Evolutionary conservation across 23 tunicate genomes (phyloP).

Genomic region (Halocynthia aurantium): DNA sequence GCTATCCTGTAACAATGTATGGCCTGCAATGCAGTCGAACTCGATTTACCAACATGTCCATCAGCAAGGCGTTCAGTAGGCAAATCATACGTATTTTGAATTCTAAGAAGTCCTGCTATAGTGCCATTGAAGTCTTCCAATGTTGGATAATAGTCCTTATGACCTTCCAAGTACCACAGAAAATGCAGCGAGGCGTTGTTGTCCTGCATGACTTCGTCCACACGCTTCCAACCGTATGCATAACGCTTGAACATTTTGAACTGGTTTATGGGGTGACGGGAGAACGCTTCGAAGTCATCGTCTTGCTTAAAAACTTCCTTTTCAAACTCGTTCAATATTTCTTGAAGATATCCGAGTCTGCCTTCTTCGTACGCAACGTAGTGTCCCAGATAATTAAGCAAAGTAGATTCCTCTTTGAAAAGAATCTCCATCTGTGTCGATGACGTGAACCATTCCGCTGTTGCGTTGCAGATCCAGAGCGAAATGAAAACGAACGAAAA

Average conservation of each 20-base stretch:
- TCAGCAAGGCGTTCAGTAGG: background rate
- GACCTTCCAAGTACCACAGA: background rate
- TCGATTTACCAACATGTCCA: background rate
- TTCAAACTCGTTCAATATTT: background rate
- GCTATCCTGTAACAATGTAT: background rate
- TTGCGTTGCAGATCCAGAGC: too few relatives aligned
- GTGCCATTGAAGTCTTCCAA: background rate
- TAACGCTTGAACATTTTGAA: background rate
- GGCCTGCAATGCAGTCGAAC: background rate
- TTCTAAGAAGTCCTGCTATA: background rate
- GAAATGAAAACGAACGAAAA: too few relatives aligned
- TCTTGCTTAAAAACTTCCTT: background rate
- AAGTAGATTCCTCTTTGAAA: background rate
- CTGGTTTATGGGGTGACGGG: background rate
- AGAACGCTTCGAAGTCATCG: background rate
- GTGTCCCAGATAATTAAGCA: background rate
- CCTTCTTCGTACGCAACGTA: background rate
- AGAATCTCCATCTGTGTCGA: background rate
- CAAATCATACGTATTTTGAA: background rate
- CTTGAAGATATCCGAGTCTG: slow-evolving; percentile 1
- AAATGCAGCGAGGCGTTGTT: background rate
- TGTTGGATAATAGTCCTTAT: background rate
- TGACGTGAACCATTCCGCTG: slow-evolving; percentile 5
- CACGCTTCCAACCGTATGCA: slow-evolving; percentile 2
- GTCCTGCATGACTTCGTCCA: background rate